Evolutionary conservation across 1,140 invertebrate species (phyloP), one percentile per base, ranked within the genome.

Genomic region (Trachelipus rathkii): DNA sequence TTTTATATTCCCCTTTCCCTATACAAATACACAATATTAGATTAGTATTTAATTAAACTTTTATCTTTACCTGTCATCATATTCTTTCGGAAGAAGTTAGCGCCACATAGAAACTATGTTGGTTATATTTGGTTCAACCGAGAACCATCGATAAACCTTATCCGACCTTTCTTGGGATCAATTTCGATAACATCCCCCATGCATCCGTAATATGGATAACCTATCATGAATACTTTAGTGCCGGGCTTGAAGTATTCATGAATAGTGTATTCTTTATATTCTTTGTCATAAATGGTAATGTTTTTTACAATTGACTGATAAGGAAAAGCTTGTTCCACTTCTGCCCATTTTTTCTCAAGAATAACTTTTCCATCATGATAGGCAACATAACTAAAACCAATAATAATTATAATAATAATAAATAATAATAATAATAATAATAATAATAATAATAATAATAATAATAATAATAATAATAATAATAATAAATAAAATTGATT

Each of bases 151-250:
- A 67, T 24, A 81, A n/a, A 68, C n/a, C 77, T 66, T 24, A 81
- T 79, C 45, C 77, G 72, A 15, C 80, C 80, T 21, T 81, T 81
- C 43, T 45, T 50, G 7, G 74, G 73, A 60, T 80, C 77, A 74
- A 78, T 78, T 53, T 78, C 77, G n/a, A 78, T 71, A 81, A 94
- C 92, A 82, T 90, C 88, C 68, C 91, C 93, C 82, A 89, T 87
- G 71, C 89, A 88, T 13, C 94, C 95, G 85, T 95, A 96, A 85
- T 93, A 90, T 2, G 90, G 91, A 79, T 89, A 88, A 0, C 90
- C 90, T 9, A 95, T 84, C 85, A 95, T 90, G 83, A 96, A 96
- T 73, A 93, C 90, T 1, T 83, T 81, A 68, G 87, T 88, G 0
- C 89, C 89, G 3, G 85, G 83, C 0, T 89, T 88, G 82, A 93